These are phyloP conservation scores for Drosophila paramelanica DNA, from an alignment of 2,888 invertebrate species.

Conservation along the genomic window DNA sequence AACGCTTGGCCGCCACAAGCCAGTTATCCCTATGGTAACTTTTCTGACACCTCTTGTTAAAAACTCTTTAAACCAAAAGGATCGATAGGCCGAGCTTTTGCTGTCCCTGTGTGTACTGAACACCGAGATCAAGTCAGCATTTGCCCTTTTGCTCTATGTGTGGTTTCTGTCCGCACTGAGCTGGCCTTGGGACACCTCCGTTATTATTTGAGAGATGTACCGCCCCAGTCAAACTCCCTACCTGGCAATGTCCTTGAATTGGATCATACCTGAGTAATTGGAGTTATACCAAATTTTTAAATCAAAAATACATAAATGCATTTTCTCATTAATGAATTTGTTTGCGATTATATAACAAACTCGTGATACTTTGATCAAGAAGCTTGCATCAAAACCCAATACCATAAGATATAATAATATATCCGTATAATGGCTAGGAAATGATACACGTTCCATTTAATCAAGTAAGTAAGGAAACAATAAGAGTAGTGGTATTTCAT, in stretches of 20 bases:
- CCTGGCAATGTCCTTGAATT: conserved; percentile 59
- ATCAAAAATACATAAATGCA: conserved; percentile 17
- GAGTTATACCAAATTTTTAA: too few species aligned
- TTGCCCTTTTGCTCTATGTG: conserved; percentile 90
- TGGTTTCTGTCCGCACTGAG: conserved; percentile 89
- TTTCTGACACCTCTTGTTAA: conserved; percentile 88
- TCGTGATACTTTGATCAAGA: conserved; percentile 36
- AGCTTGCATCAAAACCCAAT: conserved; percentile 31
- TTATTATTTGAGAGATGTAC: conserved; percentile 52
- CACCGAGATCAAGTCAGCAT: conserved; percentile 85
- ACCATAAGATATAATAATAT: conserved; percentile 30
- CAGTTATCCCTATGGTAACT: conserved; percentile 90
- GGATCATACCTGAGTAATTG: too few species aligned
- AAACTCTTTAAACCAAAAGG: conserved; percentile 86
- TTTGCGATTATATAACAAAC: conserved; percentile 32
- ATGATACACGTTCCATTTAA: conserved; percentile 18
- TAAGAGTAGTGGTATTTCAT: conserved; percentile 30
- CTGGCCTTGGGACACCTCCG: conserved; percentile 28
- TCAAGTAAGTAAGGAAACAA: too few species aligned
- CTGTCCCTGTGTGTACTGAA: conserved; percentile 87
- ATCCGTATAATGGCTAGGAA: conserved; percentile 21
- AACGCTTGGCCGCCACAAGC: conserved; percentile 87
- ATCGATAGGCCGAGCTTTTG: conserved; percentile 89
- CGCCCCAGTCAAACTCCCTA: conserved; percentile 56
- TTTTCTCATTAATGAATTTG: conserved; percentile 13